Percentiles rank a stretch among this genome's conserved stretches.
Conservation (phyloP, 2,113 vertebrate species). For the Empidonax traillii region DNA sequence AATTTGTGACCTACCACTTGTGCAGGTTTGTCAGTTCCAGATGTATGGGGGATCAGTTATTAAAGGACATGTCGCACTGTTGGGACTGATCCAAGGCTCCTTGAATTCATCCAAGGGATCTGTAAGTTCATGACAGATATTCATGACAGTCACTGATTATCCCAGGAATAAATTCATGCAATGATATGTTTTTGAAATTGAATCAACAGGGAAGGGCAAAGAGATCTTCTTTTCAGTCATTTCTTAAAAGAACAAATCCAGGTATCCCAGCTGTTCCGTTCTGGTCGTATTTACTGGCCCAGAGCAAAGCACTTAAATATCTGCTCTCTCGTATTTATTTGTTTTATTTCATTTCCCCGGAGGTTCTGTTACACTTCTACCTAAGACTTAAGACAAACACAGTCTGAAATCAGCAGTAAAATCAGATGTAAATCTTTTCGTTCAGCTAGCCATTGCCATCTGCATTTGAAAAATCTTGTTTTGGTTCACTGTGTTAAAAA, state of each 20-base stretch:
- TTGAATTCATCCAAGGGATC: neutral
- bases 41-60: neutral
- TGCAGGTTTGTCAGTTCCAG: conserved; percentile 9
- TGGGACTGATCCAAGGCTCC: neutral
- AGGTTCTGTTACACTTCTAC: neutral
- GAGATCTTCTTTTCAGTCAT: neutral
- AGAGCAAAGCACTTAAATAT: neutral
- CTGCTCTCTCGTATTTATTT: neutral
- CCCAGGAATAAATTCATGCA: neutral
- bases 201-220: neutral
- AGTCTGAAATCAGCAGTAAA: neutral
- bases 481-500: neutral
- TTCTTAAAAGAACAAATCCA: neutral
- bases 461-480: neutral
- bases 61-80: neutral
- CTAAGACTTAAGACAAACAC: neutral
- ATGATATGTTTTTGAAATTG: neutral
- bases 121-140: conserved; percentile 9
- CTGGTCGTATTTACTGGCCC: neutral
- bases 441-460: neutral
- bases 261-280: neutral
- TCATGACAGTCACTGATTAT: neutral
- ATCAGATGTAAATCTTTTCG: neutral
- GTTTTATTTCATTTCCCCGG: neutral
- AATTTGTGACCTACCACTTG: neutral